A percentile compares a stretch with the other conserved stretches of the same genome.
phyloP scores from a whole-genome alignment of 2,888 invertebrate species.

The Lypha dubia region DNA sequence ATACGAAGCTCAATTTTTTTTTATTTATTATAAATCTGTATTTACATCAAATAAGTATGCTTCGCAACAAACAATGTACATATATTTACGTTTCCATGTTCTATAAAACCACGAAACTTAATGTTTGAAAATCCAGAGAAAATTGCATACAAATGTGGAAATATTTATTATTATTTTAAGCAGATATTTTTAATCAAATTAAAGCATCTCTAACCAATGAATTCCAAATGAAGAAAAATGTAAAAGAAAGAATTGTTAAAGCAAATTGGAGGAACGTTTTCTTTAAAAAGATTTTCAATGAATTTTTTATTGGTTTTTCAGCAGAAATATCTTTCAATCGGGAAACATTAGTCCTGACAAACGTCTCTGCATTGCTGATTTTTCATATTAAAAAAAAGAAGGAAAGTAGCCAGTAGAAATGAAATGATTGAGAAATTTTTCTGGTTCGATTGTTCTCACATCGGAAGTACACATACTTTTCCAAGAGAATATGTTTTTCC shows the following conservation, averaged over 20 bases:
- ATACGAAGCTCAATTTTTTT: constrained; percentile 40
- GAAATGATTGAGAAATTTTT: too few relatives aligned
- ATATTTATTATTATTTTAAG: constrained; percentile 42
- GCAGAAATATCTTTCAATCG: too few relatives aligned
- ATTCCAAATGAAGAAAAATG: constrained; percentile 9
- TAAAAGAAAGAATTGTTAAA: constrained; percentile 56
- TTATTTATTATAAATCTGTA: constrained; percentile 1
- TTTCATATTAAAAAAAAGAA: too few relatives aligned
- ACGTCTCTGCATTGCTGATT: too few relatives aligned
- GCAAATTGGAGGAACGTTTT: constrained; percentile 23
- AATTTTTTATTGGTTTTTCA: too few relatives aligned
- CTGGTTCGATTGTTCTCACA: too few relatives aligned
- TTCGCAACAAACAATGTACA: constrained; percentile 1
- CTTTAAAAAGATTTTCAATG: not conserved
- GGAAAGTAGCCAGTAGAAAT: too few relatives aligned
- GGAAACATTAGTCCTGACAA: too few relatives aligned
- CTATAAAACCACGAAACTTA: constrained; percentile 6
- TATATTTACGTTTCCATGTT: not conserved
- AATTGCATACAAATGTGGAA: too few relatives aligned
- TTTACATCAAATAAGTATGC: constrained; percentile 26
- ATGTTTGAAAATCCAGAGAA: not conserved
- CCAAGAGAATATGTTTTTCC: too few relatives aligned
- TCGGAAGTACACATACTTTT: too few relatives aligned
- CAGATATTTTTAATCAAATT: constrained; percentile 19
- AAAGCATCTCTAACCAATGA: constrained; percentile 12